These are phyloP conservation scores for Neoaliturus tenellus DNA, from an alignment of 2,888 invertebrate species.

Conservation along the genomic window DNA sequence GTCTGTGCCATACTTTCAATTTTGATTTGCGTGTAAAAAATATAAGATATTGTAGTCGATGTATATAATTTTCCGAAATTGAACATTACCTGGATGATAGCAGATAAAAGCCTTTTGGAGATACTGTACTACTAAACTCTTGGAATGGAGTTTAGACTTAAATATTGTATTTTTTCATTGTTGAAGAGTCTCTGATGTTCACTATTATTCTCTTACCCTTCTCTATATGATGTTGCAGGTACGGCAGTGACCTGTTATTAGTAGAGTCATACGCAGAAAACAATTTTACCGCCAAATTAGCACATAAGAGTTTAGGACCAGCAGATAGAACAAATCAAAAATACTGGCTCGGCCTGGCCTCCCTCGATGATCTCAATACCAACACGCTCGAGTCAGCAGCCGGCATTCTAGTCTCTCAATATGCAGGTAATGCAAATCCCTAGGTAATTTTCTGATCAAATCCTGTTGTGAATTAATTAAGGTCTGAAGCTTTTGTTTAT, in stretches of 20 bases:
- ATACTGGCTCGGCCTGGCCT: conserved; percentile 94
- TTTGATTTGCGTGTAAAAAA: not conserved
- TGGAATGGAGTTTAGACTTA: no score
- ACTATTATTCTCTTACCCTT: not conserved
- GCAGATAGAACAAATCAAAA: conserved; percentile 75
- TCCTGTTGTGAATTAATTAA: no score
- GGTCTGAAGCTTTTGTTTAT: no score
- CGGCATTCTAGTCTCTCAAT: conserved; percentile 92
- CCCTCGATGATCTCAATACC: conserved; percentile 93
- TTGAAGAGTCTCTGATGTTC: no score
- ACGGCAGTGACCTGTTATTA: conserved; percentile 95
- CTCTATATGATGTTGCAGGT: conserved; percentile 75
- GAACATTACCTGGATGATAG: not conserved
- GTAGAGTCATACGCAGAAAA: conserved; percentile 95
- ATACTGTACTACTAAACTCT: no score
- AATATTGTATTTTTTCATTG: no score
- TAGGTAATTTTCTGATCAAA: no score
- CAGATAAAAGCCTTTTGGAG: no score
- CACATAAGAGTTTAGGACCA: conserved; percentile 76
- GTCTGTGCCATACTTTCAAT: not conserved
- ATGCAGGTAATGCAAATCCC: conserved; percentile 85
- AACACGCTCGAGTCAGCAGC: conserved; percentile 97
- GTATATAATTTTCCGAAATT: not conserved
- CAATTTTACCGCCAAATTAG: conserved; percentile 90
- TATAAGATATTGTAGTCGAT: not conserved